These are phyloP conservation scores for Tribolium freemani DNA, from an alignment of 2,888 invertebrate genomes.

Conservation along the genomic window DNA sequence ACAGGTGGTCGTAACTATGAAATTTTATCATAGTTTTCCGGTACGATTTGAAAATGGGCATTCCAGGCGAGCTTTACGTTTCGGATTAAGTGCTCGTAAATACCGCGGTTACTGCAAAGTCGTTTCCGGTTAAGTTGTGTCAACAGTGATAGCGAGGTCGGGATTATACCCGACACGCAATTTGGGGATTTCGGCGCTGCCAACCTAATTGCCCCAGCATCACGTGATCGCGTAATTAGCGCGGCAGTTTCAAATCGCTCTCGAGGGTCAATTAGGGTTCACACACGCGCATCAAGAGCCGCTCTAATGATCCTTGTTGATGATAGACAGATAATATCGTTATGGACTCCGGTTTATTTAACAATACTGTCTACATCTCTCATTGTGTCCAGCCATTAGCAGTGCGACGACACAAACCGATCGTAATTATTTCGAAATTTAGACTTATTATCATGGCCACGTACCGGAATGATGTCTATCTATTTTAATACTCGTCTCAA, in stretches of 20 bases:
- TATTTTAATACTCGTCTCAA: background rate
- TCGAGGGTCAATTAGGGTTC: slow-evolving; percentile 8
- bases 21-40: background rate
- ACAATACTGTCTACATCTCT: slow-evolving; percentile 33
- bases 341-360: slow-evolving; percentile 41
- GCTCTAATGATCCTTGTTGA: slow-evolving; percentile 41
- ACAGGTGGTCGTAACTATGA: slow-evolving; percentile 13
- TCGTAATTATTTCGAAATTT: slow-evolving; percentile 39
- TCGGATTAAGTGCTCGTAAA: background rate
- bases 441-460: slow-evolving; percentile 29
- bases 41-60: background rate
- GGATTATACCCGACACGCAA: background rate
- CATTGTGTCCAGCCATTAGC: slow-evolving; percentile 27
- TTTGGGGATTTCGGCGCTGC: background rate
- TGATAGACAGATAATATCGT: slow-evolving; percentile 44
- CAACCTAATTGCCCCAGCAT: background rate
- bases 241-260: background rate
- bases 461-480: slow-evolving; percentile 31
- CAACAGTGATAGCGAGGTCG: background rate
- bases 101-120: background rate
- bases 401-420: slow-evolving; percentile 31
- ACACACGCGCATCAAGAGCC: slow-evolving; percentile 22
- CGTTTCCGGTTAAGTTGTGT: background rate
- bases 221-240: background rate
- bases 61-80: background rate